Conservation (phyloP, 2,888 invertebrate species). For the Erannis defoliaria region DNA sequence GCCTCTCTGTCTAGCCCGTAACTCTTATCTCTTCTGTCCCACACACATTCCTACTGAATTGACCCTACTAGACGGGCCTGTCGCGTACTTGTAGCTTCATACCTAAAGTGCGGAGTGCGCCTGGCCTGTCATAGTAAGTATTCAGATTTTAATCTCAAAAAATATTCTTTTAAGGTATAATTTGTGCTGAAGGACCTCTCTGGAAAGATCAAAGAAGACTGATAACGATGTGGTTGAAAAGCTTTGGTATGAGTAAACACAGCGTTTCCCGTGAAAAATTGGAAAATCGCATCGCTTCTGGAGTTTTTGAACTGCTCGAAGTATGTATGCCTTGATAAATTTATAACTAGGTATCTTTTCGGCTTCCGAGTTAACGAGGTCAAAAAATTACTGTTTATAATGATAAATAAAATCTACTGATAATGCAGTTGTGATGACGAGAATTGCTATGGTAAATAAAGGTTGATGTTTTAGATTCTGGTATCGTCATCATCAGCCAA, state of each 20-base stretch:
- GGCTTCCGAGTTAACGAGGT: neutral
- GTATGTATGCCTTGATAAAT: slow-evolving; percentile 65
- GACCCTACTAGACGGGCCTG: no score
- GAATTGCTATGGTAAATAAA: no score
- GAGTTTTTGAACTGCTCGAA: slow-evolving; percentile 87
- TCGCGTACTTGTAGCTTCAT: no score
- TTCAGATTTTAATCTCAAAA: neutral
- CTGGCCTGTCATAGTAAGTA: no score
- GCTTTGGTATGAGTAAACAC: slow-evolving; percentile 90
- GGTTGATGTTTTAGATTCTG: no score
- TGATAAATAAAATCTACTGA: no score
- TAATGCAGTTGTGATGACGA: neutral
- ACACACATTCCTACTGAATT: no score
- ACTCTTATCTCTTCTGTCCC: no score
- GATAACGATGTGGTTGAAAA: slow-evolving; percentile 90
- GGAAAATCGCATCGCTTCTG: slow-evolving; percentile 88
- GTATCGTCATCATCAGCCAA: no score
- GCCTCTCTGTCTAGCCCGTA: no score
- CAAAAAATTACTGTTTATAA: neutral
- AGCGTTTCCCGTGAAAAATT: slow-evolving; percentile 87
- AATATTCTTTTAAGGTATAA: slow-evolving; percentile 87
- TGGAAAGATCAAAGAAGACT: slow-evolving; percentile 95
- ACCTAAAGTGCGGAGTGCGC: no score
- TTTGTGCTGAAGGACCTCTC: slow-evolving; percentile 92
- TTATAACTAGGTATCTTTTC: neutral